Evolutionary conservation across 64 coral and sea anemone species (phyloP).

Genomic region (Porites australiensis): DNA sequence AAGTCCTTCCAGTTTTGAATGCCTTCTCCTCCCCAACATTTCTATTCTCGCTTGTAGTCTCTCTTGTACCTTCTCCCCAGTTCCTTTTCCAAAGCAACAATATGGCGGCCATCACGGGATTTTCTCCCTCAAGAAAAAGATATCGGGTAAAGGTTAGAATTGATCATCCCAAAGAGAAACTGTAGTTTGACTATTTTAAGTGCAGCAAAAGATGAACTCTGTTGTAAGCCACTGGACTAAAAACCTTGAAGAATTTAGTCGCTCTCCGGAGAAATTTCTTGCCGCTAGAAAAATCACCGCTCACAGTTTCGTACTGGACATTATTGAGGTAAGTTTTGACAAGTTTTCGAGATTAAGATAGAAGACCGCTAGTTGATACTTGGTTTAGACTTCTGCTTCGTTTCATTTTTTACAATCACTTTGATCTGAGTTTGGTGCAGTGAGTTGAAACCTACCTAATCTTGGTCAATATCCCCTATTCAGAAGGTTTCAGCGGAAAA

Average conservation of each 20-base stretch:
- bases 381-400: background rate
- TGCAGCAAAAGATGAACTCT: background rate
- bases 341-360: background rate
- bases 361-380: background rate
- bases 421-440: no score
- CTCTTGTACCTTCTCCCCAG: background rate
- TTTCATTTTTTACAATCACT: background rate
- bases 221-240: background rate
- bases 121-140: no score
- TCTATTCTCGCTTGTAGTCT: no score
- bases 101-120: background rate
- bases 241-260: constrained; percentile 29
- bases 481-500: no score
- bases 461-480: no score
- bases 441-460: no score
- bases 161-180: no score
- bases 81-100: background rate
- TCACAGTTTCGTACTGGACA: constrained; percentile 56
- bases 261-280: constrained; percentile 15
- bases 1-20: no score
- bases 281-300: constrained; percentile 3
- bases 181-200: background rate
- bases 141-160: no score
- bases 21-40: background rate
- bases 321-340: constrained; percentile 22